Evolutionary conservation across 2,797 vertebrate species (phyloP).

Genomic region (Scolopax bukidnonensis): DNA sequence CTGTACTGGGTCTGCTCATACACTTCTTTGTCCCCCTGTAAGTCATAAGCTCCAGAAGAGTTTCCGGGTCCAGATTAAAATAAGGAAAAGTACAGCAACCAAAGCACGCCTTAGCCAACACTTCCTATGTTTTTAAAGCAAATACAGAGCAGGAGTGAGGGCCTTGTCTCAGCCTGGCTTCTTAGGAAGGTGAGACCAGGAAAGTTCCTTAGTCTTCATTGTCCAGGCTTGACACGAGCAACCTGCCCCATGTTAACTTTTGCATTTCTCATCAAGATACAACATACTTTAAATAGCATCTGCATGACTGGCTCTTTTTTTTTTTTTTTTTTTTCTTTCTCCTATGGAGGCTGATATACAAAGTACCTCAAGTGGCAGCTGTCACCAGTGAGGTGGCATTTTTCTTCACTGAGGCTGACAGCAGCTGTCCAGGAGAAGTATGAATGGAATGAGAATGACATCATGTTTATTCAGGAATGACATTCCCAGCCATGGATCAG

Average conservation of each 20-base stretch:
- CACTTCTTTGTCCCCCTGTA: background rate
- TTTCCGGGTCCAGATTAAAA: background rate
- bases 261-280: constrained; percentile 75
- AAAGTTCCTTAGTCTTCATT: background rate
- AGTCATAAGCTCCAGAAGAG: background rate
- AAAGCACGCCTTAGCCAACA: background rate
- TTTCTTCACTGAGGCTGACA: constrained; percentile 92
- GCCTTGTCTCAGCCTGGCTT: background rate
- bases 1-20: background rate
- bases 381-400: constrained; percentile 93
- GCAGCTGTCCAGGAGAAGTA: constrained; percentile 91
- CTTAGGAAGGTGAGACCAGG: background rate
- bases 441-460: constrained; percentile 94
- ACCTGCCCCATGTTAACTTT: constrained; percentile 58
- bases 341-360: constrained; percentile 81
- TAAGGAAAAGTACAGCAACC: background rate
- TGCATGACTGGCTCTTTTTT: constrained; percentile 81
- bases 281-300: constrained; percentile 84
- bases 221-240: constrained; percentile 30
- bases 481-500: constrained; percentile 87
- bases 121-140: background rate
- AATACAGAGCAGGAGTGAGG: background rate
- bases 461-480: constrained; percentile 96
- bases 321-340: background rate
- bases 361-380: constrained; percentile 91